These are phyloP conservation scores for Furcifer pardalis DNA, from an alignment of 2,797 vertebrate species.

Conservation along the genomic window DNA sequence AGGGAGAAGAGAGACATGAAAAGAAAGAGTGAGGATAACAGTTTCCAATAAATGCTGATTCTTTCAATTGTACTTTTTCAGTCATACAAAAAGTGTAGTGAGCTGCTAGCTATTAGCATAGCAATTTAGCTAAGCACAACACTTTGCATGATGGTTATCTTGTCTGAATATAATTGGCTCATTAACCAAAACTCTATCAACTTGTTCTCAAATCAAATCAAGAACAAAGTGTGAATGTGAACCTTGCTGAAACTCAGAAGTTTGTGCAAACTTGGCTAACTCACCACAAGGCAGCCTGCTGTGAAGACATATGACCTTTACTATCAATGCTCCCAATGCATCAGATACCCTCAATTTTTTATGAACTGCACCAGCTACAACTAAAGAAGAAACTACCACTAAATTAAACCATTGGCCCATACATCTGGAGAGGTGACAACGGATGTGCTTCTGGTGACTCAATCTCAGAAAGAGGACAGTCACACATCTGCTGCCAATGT, in stretches of 20 bases:
- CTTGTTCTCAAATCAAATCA: slow-evolving; percentile 46
- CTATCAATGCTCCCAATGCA: neutral
- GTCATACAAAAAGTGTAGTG: slow-evolving; percentile 1
- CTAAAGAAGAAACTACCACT: neutral
- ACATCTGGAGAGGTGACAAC: too few species aligned
- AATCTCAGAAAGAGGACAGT: too few species aligned
- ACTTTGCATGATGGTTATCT: slow-evolving; percentile 48
- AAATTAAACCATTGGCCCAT: neutral
- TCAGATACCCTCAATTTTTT: too few species aligned
- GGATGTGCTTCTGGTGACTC: too few species aligned
- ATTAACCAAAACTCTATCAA: slow-evolving; percentile 62
- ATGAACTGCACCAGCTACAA: neutral
- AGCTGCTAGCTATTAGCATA: slow-evolving; percentile 41
- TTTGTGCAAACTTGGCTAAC: neutral
- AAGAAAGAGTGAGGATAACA: neutral
- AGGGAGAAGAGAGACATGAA: neutral
- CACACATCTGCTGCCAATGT: too few species aligned
- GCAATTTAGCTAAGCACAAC: slow-evolving; percentile 51
- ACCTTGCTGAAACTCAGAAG: slow-evolving; percentile 23
- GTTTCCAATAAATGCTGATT: slow-evolving; percentile 5
- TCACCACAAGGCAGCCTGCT: neutral
- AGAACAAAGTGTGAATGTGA: slow-evolving; percentile 44
- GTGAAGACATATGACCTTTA: neutral
- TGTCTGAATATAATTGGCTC: slow-evolving; percentile 54
- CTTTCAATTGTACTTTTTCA: slow-evolving; percentile 16